Conservation (phyloP, 2,113 vertebrate species). For the Anser brachyrhynchus region DNA sequence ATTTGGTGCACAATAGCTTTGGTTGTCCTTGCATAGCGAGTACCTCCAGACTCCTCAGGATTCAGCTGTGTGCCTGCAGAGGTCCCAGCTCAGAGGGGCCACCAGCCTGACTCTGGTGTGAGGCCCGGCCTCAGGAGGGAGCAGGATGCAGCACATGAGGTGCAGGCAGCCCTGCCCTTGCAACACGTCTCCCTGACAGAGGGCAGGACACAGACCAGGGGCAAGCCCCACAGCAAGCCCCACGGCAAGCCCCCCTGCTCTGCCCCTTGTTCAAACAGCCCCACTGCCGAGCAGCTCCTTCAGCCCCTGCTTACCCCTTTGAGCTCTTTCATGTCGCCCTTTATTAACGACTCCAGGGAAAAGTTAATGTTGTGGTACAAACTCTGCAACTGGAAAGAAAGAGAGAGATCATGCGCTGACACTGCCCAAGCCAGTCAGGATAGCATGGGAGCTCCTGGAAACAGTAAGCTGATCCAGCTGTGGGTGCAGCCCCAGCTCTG, state of each 20-base stretch:
- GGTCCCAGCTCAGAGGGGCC: neutral
- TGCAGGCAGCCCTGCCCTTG: neutral
- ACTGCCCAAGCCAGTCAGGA: no score
- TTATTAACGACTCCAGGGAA: constrained; percentile 76
- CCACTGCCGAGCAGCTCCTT: neutral
- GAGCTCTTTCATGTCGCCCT: constrained; percentile 77
- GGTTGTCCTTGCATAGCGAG: neutral
- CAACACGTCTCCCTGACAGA: rapidly evolving
- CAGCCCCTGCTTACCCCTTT: constrained; percentile 73
- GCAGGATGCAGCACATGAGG: neutral
- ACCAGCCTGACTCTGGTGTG: neutral
- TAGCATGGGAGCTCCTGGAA: neutral
- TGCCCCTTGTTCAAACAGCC: neutral
- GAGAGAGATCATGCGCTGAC: neutral
- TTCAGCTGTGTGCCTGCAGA: neutral
- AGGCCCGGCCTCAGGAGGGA: neutral
- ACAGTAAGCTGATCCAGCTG: no score
- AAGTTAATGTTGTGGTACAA: constrained; percentile 78
- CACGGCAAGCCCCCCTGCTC: neutral
- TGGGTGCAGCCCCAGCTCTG: neutral
- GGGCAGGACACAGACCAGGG: no score
- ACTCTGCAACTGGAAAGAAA: constrained; percentile 73
- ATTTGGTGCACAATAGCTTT: neutral
- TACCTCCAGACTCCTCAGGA: neutral
- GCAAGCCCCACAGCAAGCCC: neutral